Evolutionary conservation across 2,888 invertebrate species (phyloP).

Genomic region (Ormyrus labotus): DNA sequence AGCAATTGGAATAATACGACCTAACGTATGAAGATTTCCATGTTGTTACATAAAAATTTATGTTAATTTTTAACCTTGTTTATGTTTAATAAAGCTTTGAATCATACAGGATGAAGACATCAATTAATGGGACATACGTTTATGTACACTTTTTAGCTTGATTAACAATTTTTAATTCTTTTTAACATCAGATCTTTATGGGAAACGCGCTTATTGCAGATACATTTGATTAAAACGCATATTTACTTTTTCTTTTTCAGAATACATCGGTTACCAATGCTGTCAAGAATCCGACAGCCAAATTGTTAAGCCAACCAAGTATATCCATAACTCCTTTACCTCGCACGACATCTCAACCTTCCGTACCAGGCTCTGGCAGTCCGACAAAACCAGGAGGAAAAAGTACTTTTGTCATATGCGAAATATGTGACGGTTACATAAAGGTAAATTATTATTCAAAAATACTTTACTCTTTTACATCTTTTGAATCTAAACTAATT

Average conservation of each 20-base stretch:
- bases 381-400: conserved; percentile 79
- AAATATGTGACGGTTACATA: conserved; percentile 97
- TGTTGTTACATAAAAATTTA: conserved; percentile 13
- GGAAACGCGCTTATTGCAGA: not conserved
- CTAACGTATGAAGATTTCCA: conserved; percentile 9
- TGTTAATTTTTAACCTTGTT: conserved; percentile 26
- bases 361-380: conserved; percentile 72
- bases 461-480: not conserved
- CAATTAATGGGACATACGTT: conserved; percentile 31
- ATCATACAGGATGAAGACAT: conserved; percentile 44
- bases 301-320: conserved; percentile 85
- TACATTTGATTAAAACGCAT: not conserved
- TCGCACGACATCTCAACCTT: conserved; percentile 77
- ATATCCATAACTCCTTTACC: conserved; percentile 94
- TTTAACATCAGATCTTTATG: conserved; percentile 44
- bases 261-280: conserved; percentile 69
- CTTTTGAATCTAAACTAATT: not conserved
- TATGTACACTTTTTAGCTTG: conserved; percentile 42
- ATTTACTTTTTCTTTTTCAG: conserved; percentile 64
- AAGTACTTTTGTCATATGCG: conserved; percentile 93
- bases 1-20: conserved; percentile 24
- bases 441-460: conserved; percentile 76
- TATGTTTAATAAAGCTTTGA: conserved; percentile 40
- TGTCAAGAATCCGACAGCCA: conserved; percentile 74
- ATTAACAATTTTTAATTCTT: conserved; percentile 41